A percentile compares a stretch with the other conserved stretches of the same genome.
These are phyloP conservation scores for Apeltes quadracus DNA, from an alignment of 2,113 vertebrate genomes.

Conservation along the genomic window DNA sequence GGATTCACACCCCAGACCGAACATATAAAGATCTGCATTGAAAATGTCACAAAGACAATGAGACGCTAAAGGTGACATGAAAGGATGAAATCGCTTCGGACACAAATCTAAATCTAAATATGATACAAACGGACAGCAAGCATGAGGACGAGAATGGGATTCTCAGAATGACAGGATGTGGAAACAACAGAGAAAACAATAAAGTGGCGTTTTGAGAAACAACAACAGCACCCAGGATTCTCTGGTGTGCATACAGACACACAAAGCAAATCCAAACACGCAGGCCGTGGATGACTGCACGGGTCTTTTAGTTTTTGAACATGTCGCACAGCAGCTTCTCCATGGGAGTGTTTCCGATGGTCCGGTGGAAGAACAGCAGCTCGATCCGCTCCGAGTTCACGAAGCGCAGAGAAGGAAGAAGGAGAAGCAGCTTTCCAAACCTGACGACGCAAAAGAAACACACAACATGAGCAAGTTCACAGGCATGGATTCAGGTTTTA, in stretches of 20 bases:
- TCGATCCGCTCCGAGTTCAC: conserved; percentile 93
- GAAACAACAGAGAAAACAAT: conserved; percentile 43
- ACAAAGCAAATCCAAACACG: conserved; percentile 24
- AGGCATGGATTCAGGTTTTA: background rate
- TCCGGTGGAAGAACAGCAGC: conserved; percentile 93
- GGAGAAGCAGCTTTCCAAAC: conserved; percentile 94
- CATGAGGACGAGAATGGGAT: conserved; percentile 8
- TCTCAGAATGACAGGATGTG: conserved; percentile 25
- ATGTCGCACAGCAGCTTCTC: conserved; percentile 95
- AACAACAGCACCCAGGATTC: conserved; percentile 54
- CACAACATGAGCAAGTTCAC: background rate
- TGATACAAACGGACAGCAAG: conserved; percentile 43
- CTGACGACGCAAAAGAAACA: conserved; percentile 68
- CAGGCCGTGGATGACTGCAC: background rate
- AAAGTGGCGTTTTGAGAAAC: conserved; percentile 58
- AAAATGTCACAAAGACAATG: conserved; percentile 4
- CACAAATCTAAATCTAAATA: conserved; percentile 33
- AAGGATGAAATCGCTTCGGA: conserved; percentile 5
- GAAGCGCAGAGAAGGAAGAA: conserved; percentile 90
- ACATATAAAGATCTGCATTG: conserved; percentile 29
- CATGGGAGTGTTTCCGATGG: conserved; percentile 94
- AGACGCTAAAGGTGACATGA: conserved; percentile 10
- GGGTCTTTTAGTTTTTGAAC: conserved; percentile 87
- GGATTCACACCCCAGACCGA: conserved; percentile 20
- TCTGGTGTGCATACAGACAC: conserved; percentile 39